These are phyloP conservation scores for Amorpha juglandis DNA, from an alignment of 2,888 invertebrate genomes.

Conservation along the genomic window DNA sequence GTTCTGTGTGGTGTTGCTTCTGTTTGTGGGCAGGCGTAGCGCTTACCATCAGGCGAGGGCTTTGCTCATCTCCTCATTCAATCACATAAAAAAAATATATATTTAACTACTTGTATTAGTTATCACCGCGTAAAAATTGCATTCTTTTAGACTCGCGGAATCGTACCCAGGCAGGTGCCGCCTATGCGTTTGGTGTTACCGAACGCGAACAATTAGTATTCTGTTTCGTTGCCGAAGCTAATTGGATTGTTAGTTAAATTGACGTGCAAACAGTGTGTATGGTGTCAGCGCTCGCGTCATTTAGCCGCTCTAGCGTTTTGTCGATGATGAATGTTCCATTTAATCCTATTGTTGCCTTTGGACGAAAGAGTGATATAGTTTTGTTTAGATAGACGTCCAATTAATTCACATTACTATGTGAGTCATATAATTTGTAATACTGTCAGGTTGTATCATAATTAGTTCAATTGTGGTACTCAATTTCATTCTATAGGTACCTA, in stretches of 20 bases:
- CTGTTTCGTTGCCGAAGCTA: slow-evolving; percentile 55
- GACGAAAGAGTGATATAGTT: not conserved
- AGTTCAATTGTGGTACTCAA: no score
- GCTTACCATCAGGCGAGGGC: no score
- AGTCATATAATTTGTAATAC: not conserved
- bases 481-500: no score
- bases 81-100: no score
- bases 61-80: no score
- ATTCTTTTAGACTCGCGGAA: not conserved
- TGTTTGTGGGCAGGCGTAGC: no score
- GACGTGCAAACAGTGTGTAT: slow-evolving; percentile 53
- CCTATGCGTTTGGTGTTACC: slow-evolving; percentile 39
- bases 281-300: slow-evolving; percentile 43
- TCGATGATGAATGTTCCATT: slow-evolving; percentile 8
- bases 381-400: not conserved
- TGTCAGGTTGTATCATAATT: not conserved
- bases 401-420: not conserved
- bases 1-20: no score
- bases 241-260: slow-evolving; percentile 68
- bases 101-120: no score
- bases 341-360: slow-evolving; percentile 13
- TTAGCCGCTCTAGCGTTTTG: slow-evolving; percentile 35
- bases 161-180: slow-evolving; percentile 30
- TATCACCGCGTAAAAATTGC: not conserved
- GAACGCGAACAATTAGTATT: slow-evolving; percentile 58